phyloP scores from a whole-genome alignment of 2,113 vertebrate genomes.

The Shinisaurus crocodilurus region DNA sequence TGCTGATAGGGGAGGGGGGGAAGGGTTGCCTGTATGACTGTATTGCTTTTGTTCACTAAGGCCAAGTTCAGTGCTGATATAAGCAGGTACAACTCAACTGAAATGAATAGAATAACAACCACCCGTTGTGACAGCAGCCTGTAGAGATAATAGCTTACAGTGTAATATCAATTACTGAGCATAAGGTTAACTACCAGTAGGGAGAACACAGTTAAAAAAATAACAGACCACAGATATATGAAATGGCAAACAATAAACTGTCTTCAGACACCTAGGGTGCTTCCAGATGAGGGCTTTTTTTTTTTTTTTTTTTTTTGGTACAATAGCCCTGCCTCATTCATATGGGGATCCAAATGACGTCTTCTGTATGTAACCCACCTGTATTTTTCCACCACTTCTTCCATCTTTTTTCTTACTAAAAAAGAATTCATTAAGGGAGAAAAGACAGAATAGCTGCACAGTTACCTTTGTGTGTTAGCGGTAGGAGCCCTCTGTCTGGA shows the following conservation, averaged over 20 bases:
- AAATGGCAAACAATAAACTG: slow-evolving; percentile 16
- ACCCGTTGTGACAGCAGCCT: slow-evolving; percentile 54
- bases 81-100: slow-evolving; percentile 59
- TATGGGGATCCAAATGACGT: no score
- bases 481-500: no score
- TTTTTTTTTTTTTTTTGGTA: no score
- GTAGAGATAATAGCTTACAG: slow-evolving; percentile 52
- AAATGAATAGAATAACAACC: slow-evolving; percentile 59
- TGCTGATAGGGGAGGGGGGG: slow-evolving; percentile 38
- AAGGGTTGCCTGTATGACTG: slow-evolving; percentile 58
- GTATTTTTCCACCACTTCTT: no score
- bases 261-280: slow-evolving; percentile 3
- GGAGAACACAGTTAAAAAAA: background rate
- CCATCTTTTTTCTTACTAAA: no score
- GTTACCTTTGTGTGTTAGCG: no score
- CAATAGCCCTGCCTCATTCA: no score
- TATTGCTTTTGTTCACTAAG: slow-evolving; percentile 64
- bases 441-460: no score
- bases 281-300: no score
- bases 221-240: slow-evolving; percentile 9
- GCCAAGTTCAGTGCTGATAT: slow-evolving; percentile 60
- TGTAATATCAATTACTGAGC: slow-evolving; percentile 65
- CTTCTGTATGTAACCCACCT: no score
- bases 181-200: slow-evolving; percentile 54
- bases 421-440: no score